A percentile compares a stretch with the other conserved stretches of the same genome.
Conservation (phyloP, 2,113 vertebrate species). For the Takifugu bimaculatus region DNA sequence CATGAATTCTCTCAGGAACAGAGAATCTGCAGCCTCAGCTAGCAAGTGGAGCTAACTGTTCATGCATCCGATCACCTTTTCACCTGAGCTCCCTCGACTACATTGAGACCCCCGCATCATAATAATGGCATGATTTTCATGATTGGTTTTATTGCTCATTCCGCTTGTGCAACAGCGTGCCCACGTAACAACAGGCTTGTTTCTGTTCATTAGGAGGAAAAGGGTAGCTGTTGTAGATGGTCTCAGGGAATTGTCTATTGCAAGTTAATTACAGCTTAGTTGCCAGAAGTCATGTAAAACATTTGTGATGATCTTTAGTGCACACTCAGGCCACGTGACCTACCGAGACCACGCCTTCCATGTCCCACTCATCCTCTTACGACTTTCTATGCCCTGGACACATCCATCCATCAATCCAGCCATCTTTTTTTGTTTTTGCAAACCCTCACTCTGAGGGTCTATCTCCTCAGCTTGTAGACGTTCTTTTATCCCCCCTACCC, state of each 20-base stretch:
- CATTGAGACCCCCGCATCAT: not conserved
- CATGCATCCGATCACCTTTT: too few relatives aligned
- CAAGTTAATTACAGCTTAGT: conserved; percentile 31
- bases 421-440: too few relatives aligned
- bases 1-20: too few relatives aligned
- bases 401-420: too few relatives aligned
- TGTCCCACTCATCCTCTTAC: too few relatives aligned
- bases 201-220: conserved; percentile 26
- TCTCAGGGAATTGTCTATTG: conserved; percentile 31
- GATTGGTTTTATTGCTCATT: not conserved
- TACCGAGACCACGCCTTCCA: too few relatives aligned
- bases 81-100: too few relatives aligned
- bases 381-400: too few relatives aligned
- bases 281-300: conserved; percentile 36
- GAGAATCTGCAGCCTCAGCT: too few relatives aligned
- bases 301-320: conserved; percentile 8
- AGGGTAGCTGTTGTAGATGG: conserved; percentile 5
- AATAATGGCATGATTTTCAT: not conserved
- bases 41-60: too few relatives aligned
- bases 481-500: conserved; percentile 56
- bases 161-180: not conserved
- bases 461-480: conserved; percentile 46
- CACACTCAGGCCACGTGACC: too few relatives aligned
- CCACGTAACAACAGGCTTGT: not conserved
- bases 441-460: conserved; percentile 27